Percentiles rank a stretch among this genome's conserved stretches.
phyloP scores from a whole-genome alignment of 2,797 vertebrate genomes.

The Nothura maculosa region DNA sequence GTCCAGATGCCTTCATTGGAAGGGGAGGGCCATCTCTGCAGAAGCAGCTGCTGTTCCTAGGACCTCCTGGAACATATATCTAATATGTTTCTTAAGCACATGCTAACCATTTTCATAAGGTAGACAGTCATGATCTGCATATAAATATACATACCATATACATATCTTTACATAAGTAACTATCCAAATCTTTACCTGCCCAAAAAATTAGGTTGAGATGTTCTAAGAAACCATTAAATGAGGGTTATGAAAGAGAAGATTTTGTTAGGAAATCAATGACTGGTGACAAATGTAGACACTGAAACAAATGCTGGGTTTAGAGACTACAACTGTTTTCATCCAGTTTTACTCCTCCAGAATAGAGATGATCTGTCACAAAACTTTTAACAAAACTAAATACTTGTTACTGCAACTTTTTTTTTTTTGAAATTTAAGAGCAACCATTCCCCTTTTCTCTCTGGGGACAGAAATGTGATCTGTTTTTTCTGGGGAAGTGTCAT shows the following conservation, averaged over 20 bases:
- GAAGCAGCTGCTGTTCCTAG: not conserved
- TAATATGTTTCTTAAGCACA: not conserved
- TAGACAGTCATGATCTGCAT: not conserved
- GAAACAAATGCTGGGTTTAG: not conserved
- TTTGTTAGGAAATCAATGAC: not conserved
- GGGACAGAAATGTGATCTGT: not conserved
- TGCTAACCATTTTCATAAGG: not conserved
- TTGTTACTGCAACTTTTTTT: not conserved
- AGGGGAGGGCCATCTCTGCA: not conserved
- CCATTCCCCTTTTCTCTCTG: not conserved
- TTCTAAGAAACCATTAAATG: not conserved
- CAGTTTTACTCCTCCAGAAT: not conserved
- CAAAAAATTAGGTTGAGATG: not conserved
- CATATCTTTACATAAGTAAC: not conserved
- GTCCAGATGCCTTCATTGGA: not conserved
- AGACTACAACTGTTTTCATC: not conserved
- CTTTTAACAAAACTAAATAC: not conserved
- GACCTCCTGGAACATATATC: not conserved
- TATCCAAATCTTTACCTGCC: not conserved
- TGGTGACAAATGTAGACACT: not conserved
- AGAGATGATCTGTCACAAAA: not conserved
- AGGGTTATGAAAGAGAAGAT: not conserved
- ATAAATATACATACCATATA: not conserved
- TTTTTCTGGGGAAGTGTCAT: not conserved
- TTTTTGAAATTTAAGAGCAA: not conserved